Base-by-base conservation (phyloP, 2,888 invertebrate genomes). In the Acleris cristana region DNA sequence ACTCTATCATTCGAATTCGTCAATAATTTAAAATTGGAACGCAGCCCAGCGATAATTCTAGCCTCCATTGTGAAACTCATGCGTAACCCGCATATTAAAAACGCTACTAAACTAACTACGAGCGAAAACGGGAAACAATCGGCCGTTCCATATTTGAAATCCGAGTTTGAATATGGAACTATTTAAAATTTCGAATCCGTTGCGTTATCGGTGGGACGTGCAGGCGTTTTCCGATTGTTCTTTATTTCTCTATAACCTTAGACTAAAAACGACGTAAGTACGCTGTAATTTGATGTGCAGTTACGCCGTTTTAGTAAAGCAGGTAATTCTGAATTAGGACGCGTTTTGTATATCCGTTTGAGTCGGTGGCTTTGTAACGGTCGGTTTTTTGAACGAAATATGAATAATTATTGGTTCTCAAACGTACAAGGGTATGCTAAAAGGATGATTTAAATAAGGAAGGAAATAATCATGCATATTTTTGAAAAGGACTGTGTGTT, bases 181-280 rank as follows among this genome's bases (percentile, higher is more conserved):
- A 91, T 92, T 92, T 92, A 90, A 91, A 91, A 92, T 92, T 91
- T 92, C 87, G 92, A 91, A 91, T 90, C 89, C 91, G 92, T 92
- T 90, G 87, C 88, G 89, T 90, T 92, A 91, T 90, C 88, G 92
- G 81, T 75, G 82, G 80, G 84, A 90, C 91, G 90, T 90, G 91
- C 85, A 86, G 86, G 86, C 87, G 85, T 89, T 89, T 71, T 85
- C 85, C 87, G 87, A 90, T 90, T 89, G 90, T 89, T 88, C 85
- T 85, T 86, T 84, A 65, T 66, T 62, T 62, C 58, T 58, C 5
- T 48, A 19, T 23, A 10, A 23, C 53, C 6, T 23, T n/a, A 23
- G 45, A 12, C 18, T 21, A 6, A 30, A 14, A 48, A 58, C 26
- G 48, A 26, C 58, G 58, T 58, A 58, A n/a, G 58, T 48, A n/a